Base-by-base conservation (phyloP, 2,797 vertebrate genomes). In the Melanotaenia boesemani region DNA sequence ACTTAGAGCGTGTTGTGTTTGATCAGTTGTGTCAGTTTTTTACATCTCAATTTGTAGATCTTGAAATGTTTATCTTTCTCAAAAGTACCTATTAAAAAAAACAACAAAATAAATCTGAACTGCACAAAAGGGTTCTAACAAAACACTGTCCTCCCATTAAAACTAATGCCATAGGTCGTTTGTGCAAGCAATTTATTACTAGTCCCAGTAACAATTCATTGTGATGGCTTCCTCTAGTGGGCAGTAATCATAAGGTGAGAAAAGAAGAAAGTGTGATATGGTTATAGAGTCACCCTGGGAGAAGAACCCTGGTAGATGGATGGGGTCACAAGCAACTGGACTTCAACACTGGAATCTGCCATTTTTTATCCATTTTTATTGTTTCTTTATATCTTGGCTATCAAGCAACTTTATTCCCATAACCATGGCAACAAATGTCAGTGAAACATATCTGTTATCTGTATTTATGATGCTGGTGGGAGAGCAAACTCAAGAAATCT, bases 11-110 rank as follows among this genome's bases (percentile, higher is more conserved):
- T 13, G 22, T 52, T 22, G 6, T 28, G 54, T 18, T 26, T 30
- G 15, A 56, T 28, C 26, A 28, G 54, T 4, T 54, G 52, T 30
- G 22, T 57, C 15, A 9, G 26, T 13, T 46, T 72, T 44, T 63
- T 46, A 28, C 8, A 22, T 62, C n/a, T 54, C 62, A 61, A 8
- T 28, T 59, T 71, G 32, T 34, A 63, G 22, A 50, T 70, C 44
- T 52, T 48, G 10, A 60, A 70, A 50, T 44, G 22, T 50, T 60
- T 60, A 20, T 24, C 10, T 54, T 13, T 12, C 11, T 24, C 5
- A 24, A 26, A 54, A 24, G 11, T 4, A 11, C 22, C 9, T 22
- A 22, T 11, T n/a, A 2, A 50, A 18, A 15, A 44, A 44, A 44
- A 16, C 3, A 41, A 18, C 7, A 18, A 46, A 46, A 44, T 16